Evolutionary conservation across 2,113 vertebrate genomes (phyloP).

Genomic region (Chloropsis cyanopogon): DNA sequence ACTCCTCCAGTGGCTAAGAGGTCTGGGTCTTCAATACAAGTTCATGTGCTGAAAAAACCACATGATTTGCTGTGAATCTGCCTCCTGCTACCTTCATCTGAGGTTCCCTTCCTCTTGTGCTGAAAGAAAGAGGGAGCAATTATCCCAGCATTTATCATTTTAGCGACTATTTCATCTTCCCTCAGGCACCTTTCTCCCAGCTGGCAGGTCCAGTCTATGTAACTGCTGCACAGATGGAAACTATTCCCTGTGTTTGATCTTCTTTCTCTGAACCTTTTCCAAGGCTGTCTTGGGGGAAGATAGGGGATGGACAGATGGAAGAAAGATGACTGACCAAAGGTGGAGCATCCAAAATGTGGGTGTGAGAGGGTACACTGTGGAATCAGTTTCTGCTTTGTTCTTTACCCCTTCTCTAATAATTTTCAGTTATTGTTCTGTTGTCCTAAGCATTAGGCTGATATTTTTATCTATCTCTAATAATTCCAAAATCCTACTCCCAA

Average conservation of each 20-base stretch:
- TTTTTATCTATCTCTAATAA: background rate
- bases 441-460: background rate
- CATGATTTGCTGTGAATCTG: background rate
- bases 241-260: background rate
- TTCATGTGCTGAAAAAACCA: background rate
- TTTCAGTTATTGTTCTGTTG: background rate
- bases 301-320: background rate
- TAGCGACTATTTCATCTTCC: background rate
- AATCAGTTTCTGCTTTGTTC: background rate
- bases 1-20: background rate
- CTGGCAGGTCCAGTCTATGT: background rate
- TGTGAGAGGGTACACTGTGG: background rate
- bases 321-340: background rate
- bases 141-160: background rate
- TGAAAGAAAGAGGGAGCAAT: background rate
- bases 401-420: background rate
- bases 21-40: background rate
- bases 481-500: background rate
- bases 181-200: background rate
- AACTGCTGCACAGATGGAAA: background rate
- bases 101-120: background rate
- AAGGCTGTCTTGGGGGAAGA: background rate
- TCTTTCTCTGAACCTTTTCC: slow-evolving; percentile 7
- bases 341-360: background rate
- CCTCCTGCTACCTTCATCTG: background rate